phyloP scores from a whole-genome alignment of 2,888 invertebrate species.

The Caenorhabditis sp. region DNA sequence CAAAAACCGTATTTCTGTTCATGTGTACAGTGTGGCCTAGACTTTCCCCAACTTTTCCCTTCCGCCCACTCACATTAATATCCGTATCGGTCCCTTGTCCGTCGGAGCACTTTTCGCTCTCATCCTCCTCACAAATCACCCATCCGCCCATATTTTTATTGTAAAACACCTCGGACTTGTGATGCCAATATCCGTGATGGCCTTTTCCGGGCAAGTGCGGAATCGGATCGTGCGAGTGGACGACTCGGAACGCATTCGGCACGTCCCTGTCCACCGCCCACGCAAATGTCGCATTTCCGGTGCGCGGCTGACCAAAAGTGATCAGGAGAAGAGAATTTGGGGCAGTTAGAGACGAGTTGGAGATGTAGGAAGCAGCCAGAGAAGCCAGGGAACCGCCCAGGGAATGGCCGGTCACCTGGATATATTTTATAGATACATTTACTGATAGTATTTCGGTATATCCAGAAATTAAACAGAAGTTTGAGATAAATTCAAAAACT shows the following conservation, averaged over 20 bases:
- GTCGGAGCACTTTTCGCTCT: conserved; percentile 59
- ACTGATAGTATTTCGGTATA: no score
- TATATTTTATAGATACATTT: no score
- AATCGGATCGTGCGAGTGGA: conserved; percentile 60
- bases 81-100: conserved; percentile 36
- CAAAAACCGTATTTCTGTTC: no score
- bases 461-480: no score
- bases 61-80: conserved; percentile 3
- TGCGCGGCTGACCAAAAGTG: conserved; percentile 69
- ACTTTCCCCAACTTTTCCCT: no score
- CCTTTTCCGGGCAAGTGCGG: conserved; percentile 62
- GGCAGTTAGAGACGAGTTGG: conserved; percentile 15
- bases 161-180: conserved; percentile 66
- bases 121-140: conserved; percentile 63
- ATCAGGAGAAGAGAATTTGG: conserved; percentile 35
- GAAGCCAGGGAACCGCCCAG: conserved; percentile 68
- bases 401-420: conserved; percentile 54
- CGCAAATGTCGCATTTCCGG: conserved; percentile 61
- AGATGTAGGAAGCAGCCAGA: conserved; percentile 56
- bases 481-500: no score
- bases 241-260: conserved; percentile 56
- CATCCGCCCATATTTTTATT: conserved; percentile 60
- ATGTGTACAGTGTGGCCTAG: no score
- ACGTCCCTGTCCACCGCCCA: conserved; percentile 53
- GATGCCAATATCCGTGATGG: conserved; percentile 63